These are phyloP conservation scores for Aphodius sticticus DNA, from an alignment of 2,888 invertebrate genomes.

Conservation along the genomic window DNA sequence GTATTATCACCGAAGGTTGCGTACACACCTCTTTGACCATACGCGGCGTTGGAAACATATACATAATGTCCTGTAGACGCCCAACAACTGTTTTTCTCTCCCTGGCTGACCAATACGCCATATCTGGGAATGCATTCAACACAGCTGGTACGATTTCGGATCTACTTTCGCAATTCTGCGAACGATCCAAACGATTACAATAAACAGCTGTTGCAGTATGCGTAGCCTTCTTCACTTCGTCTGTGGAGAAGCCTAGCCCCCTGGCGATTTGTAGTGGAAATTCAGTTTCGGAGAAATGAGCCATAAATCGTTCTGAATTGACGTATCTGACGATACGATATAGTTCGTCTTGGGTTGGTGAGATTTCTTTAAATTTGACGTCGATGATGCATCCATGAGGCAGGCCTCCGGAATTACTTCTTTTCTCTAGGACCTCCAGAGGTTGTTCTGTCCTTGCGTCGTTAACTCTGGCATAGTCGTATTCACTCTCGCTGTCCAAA, in stretches of 20 bases:
- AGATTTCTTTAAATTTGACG: constrained; percentile 55
- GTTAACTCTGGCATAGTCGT: constrained; percentile 70
- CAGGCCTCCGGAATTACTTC: constrained; percentile 61
- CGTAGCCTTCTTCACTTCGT: constrained; percentile 64
- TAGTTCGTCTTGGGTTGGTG: constrained; percentile 47
- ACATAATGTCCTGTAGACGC: constrained; percentile 65
- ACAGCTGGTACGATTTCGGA: constrained; percentile 79
- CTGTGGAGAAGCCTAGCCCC: constrained; percentile 66
- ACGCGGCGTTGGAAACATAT: constrained; percentile 74
- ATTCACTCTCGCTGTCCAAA: constrained; percentile 54
- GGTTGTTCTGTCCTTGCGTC: constrained; percentile 68
- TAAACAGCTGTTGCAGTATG: constrained; percentile 74
- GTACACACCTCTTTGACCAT: constrained; percentile 73
- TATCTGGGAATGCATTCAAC: constrained; percentile 75
- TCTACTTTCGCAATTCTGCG: constrained; percentile 66
- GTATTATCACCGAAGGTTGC: constrained; percentile 75
- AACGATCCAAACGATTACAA: constrained; percentile 63
- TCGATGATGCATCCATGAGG: constrained; percentile 64
- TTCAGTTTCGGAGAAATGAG: constrained; percentile 69
- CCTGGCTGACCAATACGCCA: constrained; percentile 74
- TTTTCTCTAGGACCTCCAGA: constrained; percentile 60
- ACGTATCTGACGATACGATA: constrained; percentile 61
- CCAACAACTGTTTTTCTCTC: constrained; percentile 66
- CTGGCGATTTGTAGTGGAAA: constrained; percentile 69
- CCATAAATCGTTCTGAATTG: constrained; percentile 73